Conservation (phyloP, 2,113 vertebrate genomes). For the Rhinogobius similis region DNA sequence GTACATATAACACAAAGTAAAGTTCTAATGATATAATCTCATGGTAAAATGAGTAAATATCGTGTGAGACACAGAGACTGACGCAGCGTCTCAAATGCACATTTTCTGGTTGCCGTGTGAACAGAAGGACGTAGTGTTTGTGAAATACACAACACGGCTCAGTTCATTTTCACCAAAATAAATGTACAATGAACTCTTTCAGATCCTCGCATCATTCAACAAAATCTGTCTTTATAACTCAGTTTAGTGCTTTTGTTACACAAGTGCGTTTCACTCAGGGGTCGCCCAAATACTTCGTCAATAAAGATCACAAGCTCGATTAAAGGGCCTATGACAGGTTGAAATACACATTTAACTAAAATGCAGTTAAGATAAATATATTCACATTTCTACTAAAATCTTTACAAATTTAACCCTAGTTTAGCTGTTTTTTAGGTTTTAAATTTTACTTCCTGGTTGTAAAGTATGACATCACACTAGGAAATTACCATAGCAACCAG, state of each 20-base stretch:
- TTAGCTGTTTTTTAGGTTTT: too few species aligned
- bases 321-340: too few species aligned
- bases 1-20: not conserved
- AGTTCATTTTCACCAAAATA: constrained; percentile 25
- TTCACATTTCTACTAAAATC: too few species aligned
- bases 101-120: constrained; percentile 52
- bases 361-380: too few species aligned
- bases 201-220: constrained; percentile 2
- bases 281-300: too few species aligned
- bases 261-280: too few species aligned
- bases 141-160: constrained; percentile 16
- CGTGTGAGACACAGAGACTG: constrained; percentile 10
- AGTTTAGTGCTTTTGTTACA: not conserved
- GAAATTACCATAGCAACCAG: too few species aligned
- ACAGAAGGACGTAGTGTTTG: constrained; percentile 27
- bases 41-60: constrained; percentile 20
- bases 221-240: constrained; percentile 3
- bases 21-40: not conserved
- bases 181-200: constrained; percentile 18
- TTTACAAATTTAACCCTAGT: too few species aligned
- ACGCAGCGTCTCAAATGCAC: constrained; percentile 24
- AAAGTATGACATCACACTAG: too few species aligned
- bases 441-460: too few species aligned
- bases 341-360: too few species aligned
- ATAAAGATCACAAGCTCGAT: not conserved